Percentiles rank a stretch among this genome's conserved stretches.
Evolutionary conservation across 2,797 vertebrate species (phyloP).

Genomic region (Chrosomus eos): DNA sequence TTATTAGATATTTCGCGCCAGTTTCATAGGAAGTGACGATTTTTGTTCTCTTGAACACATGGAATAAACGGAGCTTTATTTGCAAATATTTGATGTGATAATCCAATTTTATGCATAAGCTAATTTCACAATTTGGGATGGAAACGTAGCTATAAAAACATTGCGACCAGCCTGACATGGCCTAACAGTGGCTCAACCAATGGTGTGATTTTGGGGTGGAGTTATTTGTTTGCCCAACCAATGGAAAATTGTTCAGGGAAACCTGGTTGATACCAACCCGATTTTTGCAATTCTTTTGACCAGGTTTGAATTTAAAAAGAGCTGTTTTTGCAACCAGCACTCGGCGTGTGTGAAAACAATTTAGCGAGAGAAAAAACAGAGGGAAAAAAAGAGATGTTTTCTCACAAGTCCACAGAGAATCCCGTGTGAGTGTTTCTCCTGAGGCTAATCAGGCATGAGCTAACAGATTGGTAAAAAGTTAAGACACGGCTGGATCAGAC

Average conservation of each 20-base stretch:
- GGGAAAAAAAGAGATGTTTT: conserved; percentile 57
- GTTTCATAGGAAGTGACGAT: background rate
- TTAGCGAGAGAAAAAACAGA: background rate
- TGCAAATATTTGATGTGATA: background rate
- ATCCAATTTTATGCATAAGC: background rate
- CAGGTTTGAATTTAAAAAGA: conserved; percentile 12
- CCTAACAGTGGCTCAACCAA: background rate
- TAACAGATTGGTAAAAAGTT: conserved; percentile 34
- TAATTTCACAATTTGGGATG: background rate
- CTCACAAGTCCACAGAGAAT: conserved; percentile 30
- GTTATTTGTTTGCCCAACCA: background rate
- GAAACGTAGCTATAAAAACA: background rate
- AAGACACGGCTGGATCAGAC: conserved; percentile 35
- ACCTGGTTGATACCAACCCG: background rate
- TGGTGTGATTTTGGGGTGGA: background rate
- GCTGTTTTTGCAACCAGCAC: background rate
- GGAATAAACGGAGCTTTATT: background rate
- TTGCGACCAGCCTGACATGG: background rate
- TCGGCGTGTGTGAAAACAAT: conserved; percentile 4
- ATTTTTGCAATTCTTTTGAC: background rate
- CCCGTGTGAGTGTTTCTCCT: conserved; percentile 19
- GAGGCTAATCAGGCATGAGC: conserved; percentile 36
- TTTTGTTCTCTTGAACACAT: too few species aligned
- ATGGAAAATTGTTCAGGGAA: background rate
- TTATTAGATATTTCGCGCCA: background rate